Percentiles rank a stretch among this genome's conserved stretches.
Evolutionary conservation across 92 coral and sea anemone genomes (phyloP).

Genomic region (Zoanthus gigantus): DNA sequence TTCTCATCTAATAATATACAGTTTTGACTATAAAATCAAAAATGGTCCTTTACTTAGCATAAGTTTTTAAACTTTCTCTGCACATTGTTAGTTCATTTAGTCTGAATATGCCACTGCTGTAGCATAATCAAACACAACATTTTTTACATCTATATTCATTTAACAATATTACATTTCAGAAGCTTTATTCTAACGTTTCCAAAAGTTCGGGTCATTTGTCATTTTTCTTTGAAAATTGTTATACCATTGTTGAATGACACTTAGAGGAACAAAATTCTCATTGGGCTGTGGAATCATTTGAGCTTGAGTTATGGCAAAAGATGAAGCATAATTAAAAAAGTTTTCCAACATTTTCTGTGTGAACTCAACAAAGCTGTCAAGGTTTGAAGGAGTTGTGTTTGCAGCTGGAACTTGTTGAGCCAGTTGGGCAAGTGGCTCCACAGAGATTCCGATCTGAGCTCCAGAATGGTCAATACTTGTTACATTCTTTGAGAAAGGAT

Average conservation of each 20-base stretch:
- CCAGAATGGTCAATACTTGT: constrained; percentile 65
- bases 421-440: constrained; percentile 86
- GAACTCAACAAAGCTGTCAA: constrained; percentile 89
- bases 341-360: constrained; percentile 96
- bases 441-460: constrained; percentile 95
- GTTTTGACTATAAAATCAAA: no score
- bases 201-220: constrained; percentile 90
- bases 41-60: no score
- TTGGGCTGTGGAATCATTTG: constrained; percentile 95
- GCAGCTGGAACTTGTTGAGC: constrained; percentile 91
- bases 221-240: constrained; percentile 85
- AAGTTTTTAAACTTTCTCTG: no score
- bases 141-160: no score
- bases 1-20: no score
- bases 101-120: no score
- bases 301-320: constrained; percentile 87
- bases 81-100: no score
- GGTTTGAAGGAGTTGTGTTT: constrained; percentile 81
- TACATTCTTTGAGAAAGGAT: constrained; percentile 78
- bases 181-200: constrained; percentile 61
- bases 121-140: no score
- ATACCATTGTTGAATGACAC: constrained; percentile 92
- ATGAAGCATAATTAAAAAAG: constrained; percentile 92
- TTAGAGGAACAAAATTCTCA: constrained; percentile 86
- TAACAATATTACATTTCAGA: no score